Percentiles rank a stretch among this genome's conserved stretches.
These are phyloP conservation scores for Sterna hirundo DNA, from an alignment of 2,113 vertebrate genomes.

Conservation along the genomic window DNA sequence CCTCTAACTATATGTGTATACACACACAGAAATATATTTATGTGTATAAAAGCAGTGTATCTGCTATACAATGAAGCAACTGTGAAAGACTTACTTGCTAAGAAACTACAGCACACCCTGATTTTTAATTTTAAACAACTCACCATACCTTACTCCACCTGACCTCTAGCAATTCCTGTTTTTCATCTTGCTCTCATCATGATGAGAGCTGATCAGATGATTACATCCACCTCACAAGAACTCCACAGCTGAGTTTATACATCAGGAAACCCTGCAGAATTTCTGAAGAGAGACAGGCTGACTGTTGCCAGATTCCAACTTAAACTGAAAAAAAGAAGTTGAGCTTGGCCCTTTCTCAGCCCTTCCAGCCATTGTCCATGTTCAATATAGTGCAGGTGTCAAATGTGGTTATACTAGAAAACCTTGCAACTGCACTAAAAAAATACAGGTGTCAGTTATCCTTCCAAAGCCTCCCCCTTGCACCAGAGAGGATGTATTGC, in stretches of 20 bases:
- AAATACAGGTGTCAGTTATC: not conserved
- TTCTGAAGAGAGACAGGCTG: not conserved
- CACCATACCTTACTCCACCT: not conserved
- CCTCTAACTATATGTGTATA: fast-evolving
- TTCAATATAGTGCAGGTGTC: not conserved
- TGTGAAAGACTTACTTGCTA: not conserved
- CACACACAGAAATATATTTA: not conserved
- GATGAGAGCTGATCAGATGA: not conserved
- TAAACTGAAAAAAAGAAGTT: not conserved
- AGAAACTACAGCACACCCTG: not conserved
- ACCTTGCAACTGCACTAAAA: not conserved
- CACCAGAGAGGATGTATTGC: not conserved
- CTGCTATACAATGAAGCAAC: not conserved
- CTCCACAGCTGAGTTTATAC: not conserved
- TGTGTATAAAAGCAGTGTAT: not conserved
- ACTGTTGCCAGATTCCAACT: not conserved
- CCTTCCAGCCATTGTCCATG: not conserved
- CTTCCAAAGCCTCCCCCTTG: not conserved
- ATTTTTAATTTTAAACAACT: not conserved
- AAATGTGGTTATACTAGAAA: not conserved
- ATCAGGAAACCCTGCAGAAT: not conserved
- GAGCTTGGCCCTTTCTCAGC: not conserved
- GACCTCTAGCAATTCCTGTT: not conserved
- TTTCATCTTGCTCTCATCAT: not conserved
- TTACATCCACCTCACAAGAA: not conserved